Evolutionary conservation across 2,888 invertebrate genomes (phyloP), one percentile per base, ranked within the genome.

Genomic region (Linyphia triangularis): DNA sequence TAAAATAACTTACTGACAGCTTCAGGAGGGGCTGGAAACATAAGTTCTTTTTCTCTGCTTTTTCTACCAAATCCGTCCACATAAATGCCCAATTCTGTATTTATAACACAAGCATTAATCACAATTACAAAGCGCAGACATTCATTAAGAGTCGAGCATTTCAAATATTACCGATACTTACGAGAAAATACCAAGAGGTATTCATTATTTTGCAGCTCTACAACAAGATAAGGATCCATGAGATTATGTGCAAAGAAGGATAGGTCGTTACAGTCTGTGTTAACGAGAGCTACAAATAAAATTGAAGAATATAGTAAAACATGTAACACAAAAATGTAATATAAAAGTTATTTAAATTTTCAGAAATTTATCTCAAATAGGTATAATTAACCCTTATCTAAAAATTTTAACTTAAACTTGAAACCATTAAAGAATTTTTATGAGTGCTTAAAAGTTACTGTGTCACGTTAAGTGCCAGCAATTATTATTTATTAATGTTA

Each of bases 31-130:
- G 89, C 89, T 3, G 99, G 99, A 94, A 98, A 99, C 97, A 99
- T 98, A 90, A 99, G 96, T 94, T 99, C 99, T 84, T 97, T 95
- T 92, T 97, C 96, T 67, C 99, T 93, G 28, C 97, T 97, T 91
- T 98, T 96, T 90, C 96, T 95, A 1, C 98, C 98, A 93, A 95
- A 95, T 90, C 95, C 94, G 94, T 98, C 98, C 67, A 98, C 98
- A 93, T 98, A 99, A 88, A 98, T 95, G 69, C 97, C 98, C 78
- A 98, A 94, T 69, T 96, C 93, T 93, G 91, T 13, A 30, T 61
- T 59, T 1, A 43, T 24, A 28, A 67, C 4, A 43, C 24, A 37
- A 3, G 6, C 40, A 57, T 37, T 78, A 63, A 37, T 30, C n/a
- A 73, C 16, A 65, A 33, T 6, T 33, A 4, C 9, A 6, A 6